These are phyloP conservation scores for Epiblema foenella DNA, from an alignment of 2,888 invertebrate genomes.

Conservation along the genomic window DNA sequence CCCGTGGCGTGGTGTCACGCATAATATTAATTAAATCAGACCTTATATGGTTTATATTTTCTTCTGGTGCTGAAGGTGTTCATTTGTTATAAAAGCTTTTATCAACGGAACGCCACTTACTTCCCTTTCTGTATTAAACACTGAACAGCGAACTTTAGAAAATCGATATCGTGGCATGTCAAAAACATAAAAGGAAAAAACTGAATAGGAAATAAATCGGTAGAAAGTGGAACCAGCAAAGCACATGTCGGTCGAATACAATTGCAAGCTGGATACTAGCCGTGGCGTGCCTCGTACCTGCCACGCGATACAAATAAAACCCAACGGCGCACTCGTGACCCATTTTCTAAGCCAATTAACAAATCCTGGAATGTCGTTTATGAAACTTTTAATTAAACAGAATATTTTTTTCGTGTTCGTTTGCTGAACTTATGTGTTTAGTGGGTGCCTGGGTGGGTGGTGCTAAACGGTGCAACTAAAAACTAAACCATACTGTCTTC, in stretches of 20 bases:
- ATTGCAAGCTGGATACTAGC: constrained; percentile 23
- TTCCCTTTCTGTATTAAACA: too few relatives aligned
- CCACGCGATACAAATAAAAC: constrained; percentile 44
- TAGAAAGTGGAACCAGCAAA: constrained; percentile 29
- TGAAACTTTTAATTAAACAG: constrained; percentile 36
- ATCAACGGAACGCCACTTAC: too few relatives aligned
- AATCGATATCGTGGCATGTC: not conserved
- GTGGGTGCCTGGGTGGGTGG: not conserved
- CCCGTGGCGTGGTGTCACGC: not conserved
- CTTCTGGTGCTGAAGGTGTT: too few relatives aligned
- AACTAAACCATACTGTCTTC: too few relatives aligned
- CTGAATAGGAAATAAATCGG: constrained; percentile 17
- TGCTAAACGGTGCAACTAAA: too few relatives aligned
- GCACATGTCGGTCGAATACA: constrained; percentile 40
- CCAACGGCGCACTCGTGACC: constrained; percentile 36
- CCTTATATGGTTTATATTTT: too few relatives aligned
- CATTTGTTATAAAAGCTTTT: too few relatives aligned
- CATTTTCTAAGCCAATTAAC: constrained; percentile 42
- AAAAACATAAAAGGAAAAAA: not conserved
- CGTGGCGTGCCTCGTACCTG: constrained; percentile 38
- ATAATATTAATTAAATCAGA: not conserved
- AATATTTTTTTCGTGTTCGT: constrained; percentile 17
- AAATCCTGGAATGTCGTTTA: constrained; percentile 37
- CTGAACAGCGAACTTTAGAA: too few relatives aligned
- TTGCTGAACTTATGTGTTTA: not conserved